Conservation (phyloP, 2,797 vertebrate genomes). For the Pseudocheirus occidentalis region DNA sequence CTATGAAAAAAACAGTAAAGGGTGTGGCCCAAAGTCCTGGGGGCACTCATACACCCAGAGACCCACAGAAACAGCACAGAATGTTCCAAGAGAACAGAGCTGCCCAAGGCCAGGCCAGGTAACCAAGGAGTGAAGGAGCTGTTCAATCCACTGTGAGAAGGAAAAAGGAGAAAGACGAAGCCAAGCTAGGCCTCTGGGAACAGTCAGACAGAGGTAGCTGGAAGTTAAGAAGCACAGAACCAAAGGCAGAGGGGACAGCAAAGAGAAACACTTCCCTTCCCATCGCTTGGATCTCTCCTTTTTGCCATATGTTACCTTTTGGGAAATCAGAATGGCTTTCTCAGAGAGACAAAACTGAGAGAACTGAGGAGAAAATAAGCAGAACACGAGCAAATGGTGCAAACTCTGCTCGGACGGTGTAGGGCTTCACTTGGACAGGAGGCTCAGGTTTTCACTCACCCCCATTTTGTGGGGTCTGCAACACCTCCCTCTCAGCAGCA, state of each 20-base stretch:
- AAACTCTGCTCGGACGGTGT: conserved; percentile 60
- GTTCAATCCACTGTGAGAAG: not conserved
- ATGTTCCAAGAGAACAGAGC: conserved; percentile 25
- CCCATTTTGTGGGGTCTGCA: conserved; percentile 56
- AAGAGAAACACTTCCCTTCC: conserved; percentile 51
- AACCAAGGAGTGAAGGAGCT: not conserved
- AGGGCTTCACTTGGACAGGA: conserved; percentile 58
- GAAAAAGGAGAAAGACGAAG: conserved; percentile 40
- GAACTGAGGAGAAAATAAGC: conserved; percentile 85
- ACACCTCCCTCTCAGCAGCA: conserved; percentile 44
- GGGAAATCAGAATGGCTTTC: conserved; percentile 89
- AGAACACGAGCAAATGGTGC: conserved; percentile 68
- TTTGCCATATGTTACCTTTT: conserved; percentile 88
- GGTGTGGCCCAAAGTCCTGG: not conserved
- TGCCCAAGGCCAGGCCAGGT: not conserved
- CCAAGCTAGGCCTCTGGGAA: conserved; percentile 57
- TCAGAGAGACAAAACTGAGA: conserved; percentile 91
- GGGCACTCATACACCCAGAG: not conserved
- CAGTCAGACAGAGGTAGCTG: not conserved
- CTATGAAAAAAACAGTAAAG: conserved; percentile 44
- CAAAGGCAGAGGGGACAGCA: conserved; percentile 62
- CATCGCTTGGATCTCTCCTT: not conserved
- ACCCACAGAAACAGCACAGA: conserved; percentile 19
- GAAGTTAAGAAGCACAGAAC: conserved; percentile 51
- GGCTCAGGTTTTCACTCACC: conserved; percentile 60